A percentile compares a stretch with the other conserved stretches of the same genome.
Conservation (phyloP, 1,140 invertebrate genomes). For the Thaumetopoea pityocampa region DNA sequence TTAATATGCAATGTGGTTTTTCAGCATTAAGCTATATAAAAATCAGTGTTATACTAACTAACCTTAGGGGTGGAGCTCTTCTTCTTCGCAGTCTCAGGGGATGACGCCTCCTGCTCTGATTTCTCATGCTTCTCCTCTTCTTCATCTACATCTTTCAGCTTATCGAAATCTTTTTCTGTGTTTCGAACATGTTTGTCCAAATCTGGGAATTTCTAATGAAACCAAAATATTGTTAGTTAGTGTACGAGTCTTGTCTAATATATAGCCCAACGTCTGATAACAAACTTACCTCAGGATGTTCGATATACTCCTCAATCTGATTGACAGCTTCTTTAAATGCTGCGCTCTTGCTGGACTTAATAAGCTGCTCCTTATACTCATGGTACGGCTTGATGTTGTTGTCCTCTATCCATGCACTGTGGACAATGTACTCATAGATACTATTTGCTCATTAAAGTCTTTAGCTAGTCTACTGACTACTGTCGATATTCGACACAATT, state of each 20-base stretch:
- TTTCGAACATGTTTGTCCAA: slow-evolving; percentile 70
- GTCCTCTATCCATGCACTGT: slow-evolving; percentile 94
- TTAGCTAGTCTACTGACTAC: no score
- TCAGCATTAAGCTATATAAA: no score
- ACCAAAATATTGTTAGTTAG: not conserved
- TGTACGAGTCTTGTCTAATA: not conserved
- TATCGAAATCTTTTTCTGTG: slow-evolving; percentile 83
- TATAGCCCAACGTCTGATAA: not conserved
- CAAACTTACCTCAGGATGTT: slow-evolving; percentile 79
- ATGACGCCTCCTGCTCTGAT: slow-evolving; percentile 38
- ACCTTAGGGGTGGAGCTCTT: slow-evolving; percentile 67
- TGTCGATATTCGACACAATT: no score
- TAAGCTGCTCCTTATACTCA: slow-evolving; percentile 87
- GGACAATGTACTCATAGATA: slow-evolving; percentile 14
- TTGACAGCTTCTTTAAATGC: slow-evolving; percentile 90
- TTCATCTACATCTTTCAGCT: slow-evolving; percentile 80
- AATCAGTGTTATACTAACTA: slow-evolving; percentile 20
- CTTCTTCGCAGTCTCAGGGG: slow-evolving; percentile 47
- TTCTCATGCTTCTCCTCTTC: slow-evolving; percentile 70
- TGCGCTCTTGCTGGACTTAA: slow-evolving; percentile 85
- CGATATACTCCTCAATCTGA: slow-evolving; percentile 90
- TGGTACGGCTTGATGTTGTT: slow-evolving; percentile 90
- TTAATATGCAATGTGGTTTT: not conserved
- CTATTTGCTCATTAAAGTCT: no score
- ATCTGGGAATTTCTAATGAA: slow-evolving; percentile 56